Conservation (phyloP, 2,888 invertebrate species). For the Pheosia gnoma region DNA sequence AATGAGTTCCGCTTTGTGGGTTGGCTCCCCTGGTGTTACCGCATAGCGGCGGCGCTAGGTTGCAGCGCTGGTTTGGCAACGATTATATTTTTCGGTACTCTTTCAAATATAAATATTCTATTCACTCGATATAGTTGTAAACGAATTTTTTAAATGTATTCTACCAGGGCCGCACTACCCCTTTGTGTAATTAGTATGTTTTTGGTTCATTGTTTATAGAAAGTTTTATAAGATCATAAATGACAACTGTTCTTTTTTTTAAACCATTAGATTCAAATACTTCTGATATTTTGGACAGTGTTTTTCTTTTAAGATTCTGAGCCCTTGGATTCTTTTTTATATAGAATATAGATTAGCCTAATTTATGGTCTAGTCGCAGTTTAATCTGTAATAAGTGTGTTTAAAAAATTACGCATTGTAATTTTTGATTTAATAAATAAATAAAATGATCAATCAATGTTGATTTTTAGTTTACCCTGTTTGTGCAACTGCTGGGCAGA, state of each 20-base stretch:
- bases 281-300: background rate
- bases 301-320: background rate
- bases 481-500: no score
- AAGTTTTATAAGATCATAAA: background rate
- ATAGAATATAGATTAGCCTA: conserved; percentile 36
- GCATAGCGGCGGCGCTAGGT: conserved; percentile 8
- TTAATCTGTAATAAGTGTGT: conserved; percentile 31
- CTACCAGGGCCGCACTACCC: conserved; percentile 16
- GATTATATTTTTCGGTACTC: conserved; percentile 14
- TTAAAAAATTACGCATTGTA: conserved; percentile 8
- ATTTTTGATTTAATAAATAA: conserved; percentile 15
- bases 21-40: background rate
- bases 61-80: background rate
- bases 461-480: background rate
- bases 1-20: background rate
- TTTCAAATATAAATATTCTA: background rate
- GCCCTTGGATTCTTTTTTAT: conserved; percentile 15
- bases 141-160: conserved; percentile 7
- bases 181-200: background rate
- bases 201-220: background rate
- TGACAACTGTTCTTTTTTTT: background rate
- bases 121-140: conserved; percentile 5
- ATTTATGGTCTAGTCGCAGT: conserved; percentile 48
- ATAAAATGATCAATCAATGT: conserved; percentile 15
- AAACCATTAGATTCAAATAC: background rate